These are phyloP conservation scores for Synergus umbraculus DNA, from an alignment of 2,888 invertebrate genomes.

Conservation along the genomic window DNA sequence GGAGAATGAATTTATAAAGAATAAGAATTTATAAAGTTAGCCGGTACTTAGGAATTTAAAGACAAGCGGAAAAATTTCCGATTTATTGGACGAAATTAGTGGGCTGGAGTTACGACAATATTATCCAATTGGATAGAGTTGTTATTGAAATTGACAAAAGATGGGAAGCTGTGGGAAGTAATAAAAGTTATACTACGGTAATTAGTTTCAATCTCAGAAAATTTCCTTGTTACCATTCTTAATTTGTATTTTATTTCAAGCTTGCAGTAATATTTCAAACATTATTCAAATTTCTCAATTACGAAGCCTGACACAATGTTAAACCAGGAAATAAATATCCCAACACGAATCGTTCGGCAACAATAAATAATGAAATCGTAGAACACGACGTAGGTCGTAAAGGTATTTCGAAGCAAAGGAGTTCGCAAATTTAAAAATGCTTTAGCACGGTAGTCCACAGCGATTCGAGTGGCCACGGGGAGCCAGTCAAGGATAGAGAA, in stretches of 20 bases:
- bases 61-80: constrained; percentile 4
- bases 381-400: constrained; percentile 18
- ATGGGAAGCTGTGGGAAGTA: not conserved
- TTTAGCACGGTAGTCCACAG: constrained; percentile 63
- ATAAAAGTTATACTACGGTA: not conserved
- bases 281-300: too few species aligned
- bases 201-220: not conserved
- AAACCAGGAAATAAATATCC: not conserved
- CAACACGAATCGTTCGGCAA: not conserved
- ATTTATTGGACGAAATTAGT: constrained; percentile 16
- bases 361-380: constrained; percentile 22
- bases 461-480: constrained; percentile 54
- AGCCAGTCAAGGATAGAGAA: constrained; percentile 55
- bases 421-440: constrained; percentile 60
- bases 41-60: constrained; percentile 13
- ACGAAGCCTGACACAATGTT: not conserved
- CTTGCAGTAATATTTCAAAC: too few species aligned
- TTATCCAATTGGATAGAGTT: constrained; percentile 15
- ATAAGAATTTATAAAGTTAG: constrained; percentile 28
- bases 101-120: not conserved
- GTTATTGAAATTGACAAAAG: not conserved
- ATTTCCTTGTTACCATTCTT: not conserved
- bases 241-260: too few species aligned
- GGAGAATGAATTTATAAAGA: constrained; percentile 18
- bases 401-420: constrained; percentile 29